Base-by-base conservation (phyloP, 2,797 vertebrate genomes). In the Lagocephalus sceleratus region DNA sequence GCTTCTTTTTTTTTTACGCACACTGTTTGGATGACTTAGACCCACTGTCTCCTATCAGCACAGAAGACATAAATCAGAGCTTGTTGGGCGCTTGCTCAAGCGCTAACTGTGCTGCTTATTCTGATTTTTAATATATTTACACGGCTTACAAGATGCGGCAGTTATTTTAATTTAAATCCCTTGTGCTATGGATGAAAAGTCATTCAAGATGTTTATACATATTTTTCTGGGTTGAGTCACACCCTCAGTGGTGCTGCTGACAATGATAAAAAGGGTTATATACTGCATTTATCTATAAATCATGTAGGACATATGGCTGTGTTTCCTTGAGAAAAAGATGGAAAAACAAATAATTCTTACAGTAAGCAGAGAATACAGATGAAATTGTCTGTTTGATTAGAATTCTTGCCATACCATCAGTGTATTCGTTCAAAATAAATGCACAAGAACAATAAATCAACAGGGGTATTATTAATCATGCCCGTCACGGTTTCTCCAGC, bases 51-150 rank as follows among this genome's bases (percentile, higher is more conserved):
- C 54, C 72, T 57, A 58, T 73, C 75, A 76, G 75, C 43, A 57
- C 64, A 8, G 55, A 47, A 7, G 54, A 78, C 61, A 85, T 82
- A 66, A 83, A 86, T 85, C 81, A 74, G 57, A 68, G 67, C 68
- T 79, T 74, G 78, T 74, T 71, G 54, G 64, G 17, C 57, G 63
- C 68, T 63, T 51, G 14, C 74, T 71, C 55, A 80, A 56, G 60
- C 75, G 38, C 69, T 5, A 46, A 66, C 64, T 16, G 25, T 20
- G 46, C 40, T 44, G 22, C 66, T 66, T 72, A 60, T 73, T 77
- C 63, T 45, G 52, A 71, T 68, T 68, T 58, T 61, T 47, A 41
- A 62, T 35, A 62, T 42, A 21, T 75, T 75, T 69, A 48, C 41
- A 25, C 46, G 46, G 56, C 35, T 67, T 60, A 60, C 73, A 71